Base-by-base conservation (phyloP, 2,797 vertebrate genomes). In the Hypotaenidia okinawae region DNA sequence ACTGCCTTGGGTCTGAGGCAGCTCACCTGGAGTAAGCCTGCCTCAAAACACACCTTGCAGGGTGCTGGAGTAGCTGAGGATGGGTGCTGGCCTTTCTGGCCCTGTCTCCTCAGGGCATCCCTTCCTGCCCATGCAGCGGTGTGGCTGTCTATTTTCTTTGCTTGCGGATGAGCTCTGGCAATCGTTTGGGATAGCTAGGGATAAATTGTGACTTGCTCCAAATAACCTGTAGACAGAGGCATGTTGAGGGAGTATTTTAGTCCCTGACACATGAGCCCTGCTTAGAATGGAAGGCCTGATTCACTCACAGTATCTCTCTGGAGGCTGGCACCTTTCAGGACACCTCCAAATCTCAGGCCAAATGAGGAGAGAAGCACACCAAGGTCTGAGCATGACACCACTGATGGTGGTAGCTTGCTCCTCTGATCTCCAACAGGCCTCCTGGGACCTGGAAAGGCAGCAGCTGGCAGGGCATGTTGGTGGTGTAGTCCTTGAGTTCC, bases 191-290 rank as follows among this genome's bases (percentile, higher is more conserved):
- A 79, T 35, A 73, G 58, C 77, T 52, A 37, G 33, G 83, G 73
- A 91, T 90, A 80, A 89, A 90, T 74, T 43, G 61, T 64, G 21
- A 84, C 89, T 82, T 28, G 64, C 24, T 89, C 18, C 84, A 87
- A 95, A 90, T 97, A 95, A 89, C 84, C 64, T 77, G 68, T 80
- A 67, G 84, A 59, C 67, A 37, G 67, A 86, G 13, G 32, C 52
- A 16, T 63, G 64, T 39, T 52, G 64, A 64, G 75, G 33, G 88
- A 62, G 84, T 96, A 94, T 96, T 95, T 96, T 93, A 69, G 76
- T 84, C 87, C 52, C 67, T 84, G 80, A 91, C 52, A 91, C 32
- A 23, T 73, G 66, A 93, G 63, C 55, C 66, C 47, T 81, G 47
- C 83, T 77, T 74, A 57, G 84, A 96, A 88, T 91, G 87, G 89